Percentiles rank a stretch among this genome's conserved stretches.
Evolutionary conservation across 1,140 invertebrate genomes (phyloP).

Genomic region (Brachionus rotundiformis): DNA sequence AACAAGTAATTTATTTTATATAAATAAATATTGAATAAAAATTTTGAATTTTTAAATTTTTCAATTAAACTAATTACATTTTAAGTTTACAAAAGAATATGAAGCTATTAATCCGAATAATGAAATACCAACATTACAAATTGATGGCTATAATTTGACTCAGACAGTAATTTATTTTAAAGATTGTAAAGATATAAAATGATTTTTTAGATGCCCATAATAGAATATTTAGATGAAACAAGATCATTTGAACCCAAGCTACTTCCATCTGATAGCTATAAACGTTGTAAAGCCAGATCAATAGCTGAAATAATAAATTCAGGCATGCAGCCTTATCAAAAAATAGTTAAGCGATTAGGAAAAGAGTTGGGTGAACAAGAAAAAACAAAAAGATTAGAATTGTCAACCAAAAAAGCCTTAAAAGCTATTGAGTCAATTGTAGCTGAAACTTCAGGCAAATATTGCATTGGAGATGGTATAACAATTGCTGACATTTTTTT

Average conservation of each 20-base stretch:
- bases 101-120: conserved; percentile 3
- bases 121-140: conserved; percentile 26
- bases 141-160: not conserved
- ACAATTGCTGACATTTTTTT: conserved; percentile 91
- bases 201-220: conserved; percentile 73
- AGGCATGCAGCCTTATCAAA: conserved; percentile 93
- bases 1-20: not conserved
- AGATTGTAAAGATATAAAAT: conserved; percentile 55
- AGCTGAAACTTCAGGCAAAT: conserved; percentile 80
- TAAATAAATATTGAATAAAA: not conserved
- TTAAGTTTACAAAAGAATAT: conserved; percentile 54
- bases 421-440: conserved; percentile 81
- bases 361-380: conserved; percentile 56
- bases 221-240: conserved; percentile 92
- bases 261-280: conserved; percentile 80
- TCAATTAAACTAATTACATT: no score
- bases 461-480: conserved; percentile 88
- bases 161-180: not conserved
- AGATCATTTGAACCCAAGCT: conserved; percentile 75
- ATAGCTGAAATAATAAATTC: conserved; percentile 81
- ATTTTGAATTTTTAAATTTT: no score
- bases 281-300: conserved; percentile 71
- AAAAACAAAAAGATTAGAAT: conserved; percentile 75
- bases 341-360: conserved; percentile 68
- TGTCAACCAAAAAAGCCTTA: conserved; percentile 86